Base-by-base conservation (phyloP, 1,140 invertebrate genomes). In the Caligus rogercresseyi region DNA sequence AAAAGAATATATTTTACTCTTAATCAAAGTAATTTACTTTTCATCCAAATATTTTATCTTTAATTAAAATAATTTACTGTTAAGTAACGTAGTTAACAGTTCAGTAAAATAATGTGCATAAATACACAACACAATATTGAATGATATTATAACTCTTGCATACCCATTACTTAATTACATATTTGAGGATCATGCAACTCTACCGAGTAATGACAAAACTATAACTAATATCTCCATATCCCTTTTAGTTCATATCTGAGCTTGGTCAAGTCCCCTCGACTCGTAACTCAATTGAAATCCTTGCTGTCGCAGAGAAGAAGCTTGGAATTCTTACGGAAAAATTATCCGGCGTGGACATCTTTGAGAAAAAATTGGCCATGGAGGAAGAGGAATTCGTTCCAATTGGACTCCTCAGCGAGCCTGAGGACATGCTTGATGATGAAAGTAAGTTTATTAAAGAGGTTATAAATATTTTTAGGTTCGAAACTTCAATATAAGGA, bases 311-410 rank as follows among this genome's bases (percentile, higher is more conserved):
- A 1, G 15, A 54, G 13, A 43, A 54, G 52, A 54, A 20, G 25
- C 23, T 55, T 13, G 26, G 25, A 23, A 23, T 57, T 15, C 51
- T 63, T 15, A 63, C 26, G 52, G 54, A 55, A 25, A 55, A 26
- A 21, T 53, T 63, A 23, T 11, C 14, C n/a, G 52, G 16, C 3
- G 25, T 63, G 14, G 25, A 59, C 19, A 4, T 63, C 1, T 63
- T 56, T 56, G 25, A 26, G 24, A 56, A 58, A 23, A 63, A 63
- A 56, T 18, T 25, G 61, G 53, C 56, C 16, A 58, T 63, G 61
- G 61, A 63, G 52, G 61, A 63, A 14, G 53, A 63, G 18, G 23
- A 26, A 14, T 63, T 63, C 57, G 53, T 56, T 55, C 61, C 61
- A 16, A 20, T 55, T 1, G 61, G 61, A 3, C 61, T 63, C 3